phyloP scores from a whole-genome alignment of 2,113 vertebrate species.

The Sceloporus tristichus region DNA sequence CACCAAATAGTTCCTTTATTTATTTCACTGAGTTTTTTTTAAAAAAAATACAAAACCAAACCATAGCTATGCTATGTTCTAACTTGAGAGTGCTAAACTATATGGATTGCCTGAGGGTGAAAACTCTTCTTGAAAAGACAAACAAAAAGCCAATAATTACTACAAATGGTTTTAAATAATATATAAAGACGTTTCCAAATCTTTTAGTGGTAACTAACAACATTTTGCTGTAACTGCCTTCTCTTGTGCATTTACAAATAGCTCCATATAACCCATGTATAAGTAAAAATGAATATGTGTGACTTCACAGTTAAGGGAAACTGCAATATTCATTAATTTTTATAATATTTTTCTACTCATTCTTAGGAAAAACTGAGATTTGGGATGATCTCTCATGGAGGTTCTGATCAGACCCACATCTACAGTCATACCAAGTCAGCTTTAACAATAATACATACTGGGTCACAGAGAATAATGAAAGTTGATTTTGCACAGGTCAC shows the following conservation, averaged over 20 bases:
- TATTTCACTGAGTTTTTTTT: neutral
- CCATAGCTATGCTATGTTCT: neutral
- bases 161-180: neutral
- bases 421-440: neutral
- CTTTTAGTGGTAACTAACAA: neutral
- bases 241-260: neutral
- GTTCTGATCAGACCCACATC: neutral
- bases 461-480: neutral
- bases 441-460: neutral
- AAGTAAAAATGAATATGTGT: neutral
- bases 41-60: neutral
- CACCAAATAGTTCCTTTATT: neutral
- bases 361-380: neutral
- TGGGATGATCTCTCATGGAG: too few species aligned
- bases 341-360: neutral
- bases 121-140: neutral
- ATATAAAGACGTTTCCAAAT: neutral
- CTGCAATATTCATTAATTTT: neutral
- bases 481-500: constrained; percentile 58
- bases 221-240: neutral
- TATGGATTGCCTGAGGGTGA: neutral
- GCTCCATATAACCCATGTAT: neutral
- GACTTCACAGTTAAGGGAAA: neutral
- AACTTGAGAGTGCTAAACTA: neutral
- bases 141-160: neutral